Base-by-base conservation (phyloP, 2,888 invertebrate genomes). In the Orthonychiurus folsomi region DNA sequence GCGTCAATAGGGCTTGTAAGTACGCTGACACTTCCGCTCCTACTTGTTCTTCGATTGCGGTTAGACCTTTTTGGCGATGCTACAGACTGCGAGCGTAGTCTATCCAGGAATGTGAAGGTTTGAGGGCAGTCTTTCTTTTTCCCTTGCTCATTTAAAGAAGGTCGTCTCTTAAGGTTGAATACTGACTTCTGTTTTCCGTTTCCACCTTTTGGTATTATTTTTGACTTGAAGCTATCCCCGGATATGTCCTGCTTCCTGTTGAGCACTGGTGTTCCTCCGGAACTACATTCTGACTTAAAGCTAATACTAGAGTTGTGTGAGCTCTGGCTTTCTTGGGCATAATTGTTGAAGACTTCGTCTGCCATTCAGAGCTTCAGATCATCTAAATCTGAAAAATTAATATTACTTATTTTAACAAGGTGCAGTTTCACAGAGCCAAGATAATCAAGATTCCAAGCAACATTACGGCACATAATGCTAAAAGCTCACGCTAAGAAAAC, bases 1-100 rank as follows among this genome's bases (percentile, higher is more conserved):
- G 56, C 24, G 61, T 69, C 67, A 47, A 68, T 61, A 21, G 69
- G 69, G 56, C 67, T 67, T 23, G 67, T 69, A 57, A 67, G 63
- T 60, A 67, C 66, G 65, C 67, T 67, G 58, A 21, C 21, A n/a
- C 52, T 52, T 21, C n/a, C 52, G 20, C 52, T 52, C 20, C 56
- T 53, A 54, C 67, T 69, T 59, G 61, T 67, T 18, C 69, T 47
- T 47, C 59, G 37, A 37, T 15, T 5, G 15, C 37, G 37, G 15
- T 37, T 37, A 37, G 15, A 37, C 15, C 37, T 5, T 37, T 37
- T 37, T 9, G 37, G 37, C 5, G 37, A 37, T 37, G 37, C 37
- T 37, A 37, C 5, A 9, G 37, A 37, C 37, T 37, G 37, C 5
- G 37, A 37, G 15, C 37, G 37, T 9, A 37, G 37, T 37, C 37